These are phyloP conservation scores for Orgyia antiqua DNA, from an alignment of 2,888 invertebrate species.

Conservation along the genomic window DNA sequence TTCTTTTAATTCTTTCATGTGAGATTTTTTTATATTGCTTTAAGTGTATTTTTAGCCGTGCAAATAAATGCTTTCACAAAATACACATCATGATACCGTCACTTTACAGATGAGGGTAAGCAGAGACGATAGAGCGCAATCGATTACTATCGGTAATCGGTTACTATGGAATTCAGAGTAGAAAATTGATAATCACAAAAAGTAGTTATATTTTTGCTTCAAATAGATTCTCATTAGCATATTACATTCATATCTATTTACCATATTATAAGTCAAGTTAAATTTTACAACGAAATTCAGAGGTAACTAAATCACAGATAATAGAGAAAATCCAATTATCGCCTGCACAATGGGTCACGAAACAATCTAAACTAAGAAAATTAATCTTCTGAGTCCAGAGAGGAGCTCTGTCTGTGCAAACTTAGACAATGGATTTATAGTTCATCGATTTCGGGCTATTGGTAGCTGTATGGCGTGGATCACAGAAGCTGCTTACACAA, in stretches of 20 bases:
- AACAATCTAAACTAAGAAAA: conserved; percentile 79
- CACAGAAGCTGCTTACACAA: conserved; percentile 23
- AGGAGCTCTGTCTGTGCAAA: conserved; percentile 72
- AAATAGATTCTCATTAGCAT: too few relatives aligned
- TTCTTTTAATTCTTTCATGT: too few relatives aligned
- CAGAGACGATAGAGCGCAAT: too few relatives aligned
- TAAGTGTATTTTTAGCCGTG: too few relatives aligned
- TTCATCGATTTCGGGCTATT: conserved; percentile 73
- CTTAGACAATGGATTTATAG: conserved; percentile 78
- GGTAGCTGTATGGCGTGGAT: conserved; percentile 47
- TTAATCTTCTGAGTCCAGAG: conserved; percentile 76
- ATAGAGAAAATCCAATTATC: conserved; percentile 76
- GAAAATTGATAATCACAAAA: too few relatives aligned
- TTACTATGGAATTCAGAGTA: too few relatives aligned
- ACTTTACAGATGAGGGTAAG: too few relatives aligned
- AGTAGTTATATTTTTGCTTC: too few relatives aligned
- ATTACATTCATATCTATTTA: conserved; percentile 11
- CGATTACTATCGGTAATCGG: too few relatives aligned
- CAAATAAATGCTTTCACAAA: too few relatives aligned
- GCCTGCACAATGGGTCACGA: conserved; percentile 76
- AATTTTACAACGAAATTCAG: conserved; percentile 47
- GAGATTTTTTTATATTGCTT: too few relatives aligned
- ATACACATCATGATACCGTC: too few relatives aligned
- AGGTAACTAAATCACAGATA: conserved; percentile 73
- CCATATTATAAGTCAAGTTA: conserved; percentile 19